A percentile compares a stretch with the other conserved stretches of the same genome.
phyloP scores from a whole-genome alignment of 2,797 vertebrate species.

The Crypturellus tataupa region DNA sequence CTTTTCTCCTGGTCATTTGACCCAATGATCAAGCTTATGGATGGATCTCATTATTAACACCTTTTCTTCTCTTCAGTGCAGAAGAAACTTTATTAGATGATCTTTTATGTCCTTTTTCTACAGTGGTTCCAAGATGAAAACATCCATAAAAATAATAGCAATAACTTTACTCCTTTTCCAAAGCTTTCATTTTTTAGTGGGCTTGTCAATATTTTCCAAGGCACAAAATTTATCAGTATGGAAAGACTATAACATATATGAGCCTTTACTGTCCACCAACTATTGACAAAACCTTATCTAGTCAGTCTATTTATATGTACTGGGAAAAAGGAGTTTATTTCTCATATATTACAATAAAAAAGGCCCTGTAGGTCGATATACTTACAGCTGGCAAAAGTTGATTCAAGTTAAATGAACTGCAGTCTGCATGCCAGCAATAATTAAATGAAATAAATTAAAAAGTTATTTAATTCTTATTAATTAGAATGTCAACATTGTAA shows the following conservation, averaged over 20 bases:
- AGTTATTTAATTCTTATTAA: background rate
- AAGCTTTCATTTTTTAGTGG: background rate
- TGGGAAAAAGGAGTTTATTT: background rate
- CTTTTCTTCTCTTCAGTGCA: background rate
- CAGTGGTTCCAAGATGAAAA: background rate
- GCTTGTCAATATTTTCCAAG: background rate
- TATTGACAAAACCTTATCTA: background rate
- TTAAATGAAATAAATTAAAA: too few species aligned
- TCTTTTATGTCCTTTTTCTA: background rate
- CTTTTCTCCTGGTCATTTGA: conserved; percentile 19
- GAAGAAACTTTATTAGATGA: background rate
- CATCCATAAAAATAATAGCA: background rate
- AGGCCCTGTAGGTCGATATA: background rate
- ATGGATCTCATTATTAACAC: background rate
- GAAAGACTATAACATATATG: background rate
- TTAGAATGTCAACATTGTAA: background rate
- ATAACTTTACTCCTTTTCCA: background rate
- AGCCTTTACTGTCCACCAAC: background rate
- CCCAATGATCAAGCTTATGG: background rate
- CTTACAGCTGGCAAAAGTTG: background rate
- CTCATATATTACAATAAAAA: background rate
- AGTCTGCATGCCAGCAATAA: background rate
- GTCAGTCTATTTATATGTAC: background rate
- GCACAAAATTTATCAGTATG: background rate
- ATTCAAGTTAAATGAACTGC: background rate